Conservation (phyloP, 1,140 invertebrate species). For the Zeugodacus cucurbitae region DNA sequence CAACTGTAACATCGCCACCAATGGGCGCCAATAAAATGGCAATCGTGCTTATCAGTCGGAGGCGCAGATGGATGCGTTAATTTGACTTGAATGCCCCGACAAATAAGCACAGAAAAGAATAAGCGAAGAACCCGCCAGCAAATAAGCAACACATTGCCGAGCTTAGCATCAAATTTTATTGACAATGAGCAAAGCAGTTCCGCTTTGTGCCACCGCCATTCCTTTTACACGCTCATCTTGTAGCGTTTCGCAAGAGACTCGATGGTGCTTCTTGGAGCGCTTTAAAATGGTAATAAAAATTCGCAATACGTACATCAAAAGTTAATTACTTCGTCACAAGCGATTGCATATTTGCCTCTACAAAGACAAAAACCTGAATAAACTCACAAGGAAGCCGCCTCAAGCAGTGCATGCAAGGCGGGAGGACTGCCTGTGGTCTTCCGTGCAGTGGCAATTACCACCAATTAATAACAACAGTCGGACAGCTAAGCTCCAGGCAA, state of each 20-base stretch:
- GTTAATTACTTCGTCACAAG: neutral
- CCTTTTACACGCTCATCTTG: neutral
- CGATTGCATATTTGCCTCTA: neutral
- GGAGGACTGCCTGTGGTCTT: too few species aligned
- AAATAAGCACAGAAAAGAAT: neutral
- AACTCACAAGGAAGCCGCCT: neutral
- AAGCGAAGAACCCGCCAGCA: neutral
- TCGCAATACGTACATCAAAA: neutral
- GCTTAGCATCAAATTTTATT: neutral
- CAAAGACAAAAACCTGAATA: neutral
- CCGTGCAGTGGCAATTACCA: neutral
- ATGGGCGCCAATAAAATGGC: neutral
- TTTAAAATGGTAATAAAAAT: slow-evolving; percentile 4
- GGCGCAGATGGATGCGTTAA: neutral
- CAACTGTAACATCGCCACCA: neutral
- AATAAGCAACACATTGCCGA: neutral
- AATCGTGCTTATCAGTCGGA: neutral
- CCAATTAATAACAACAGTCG: neutral
- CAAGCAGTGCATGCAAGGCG: too few species aligned
- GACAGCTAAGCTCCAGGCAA: neutral
- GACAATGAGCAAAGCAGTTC: neutral
- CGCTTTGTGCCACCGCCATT: too few species aligned
- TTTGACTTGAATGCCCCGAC: neutral
- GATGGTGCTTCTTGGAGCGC: neutral
- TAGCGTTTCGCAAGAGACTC: neutral